Evolutionary conservation across 1,140 invertebrate species (phyloP).

Genomic region (Drosophila saltans): DNA sequence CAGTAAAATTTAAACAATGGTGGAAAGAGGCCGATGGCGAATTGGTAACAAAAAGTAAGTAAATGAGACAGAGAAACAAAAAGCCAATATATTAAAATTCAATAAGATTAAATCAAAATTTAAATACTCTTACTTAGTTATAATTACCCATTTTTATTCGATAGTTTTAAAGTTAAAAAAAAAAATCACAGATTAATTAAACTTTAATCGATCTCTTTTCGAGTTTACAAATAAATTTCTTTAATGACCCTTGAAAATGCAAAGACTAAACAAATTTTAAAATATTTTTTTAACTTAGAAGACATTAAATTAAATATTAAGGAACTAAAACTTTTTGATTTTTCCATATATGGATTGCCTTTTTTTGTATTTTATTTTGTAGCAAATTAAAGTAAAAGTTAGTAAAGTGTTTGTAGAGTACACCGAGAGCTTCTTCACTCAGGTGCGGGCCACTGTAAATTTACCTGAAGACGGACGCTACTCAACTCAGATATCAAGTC

Average conservation of each 20-base stretch:
- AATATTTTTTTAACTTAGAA: no score
- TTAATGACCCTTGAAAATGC: no score
- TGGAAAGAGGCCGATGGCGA: background rate
- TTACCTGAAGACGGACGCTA: constrained; percentile 62
- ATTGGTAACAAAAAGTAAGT: constrained; percentile 71
- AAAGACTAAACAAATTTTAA: no score
- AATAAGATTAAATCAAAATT: background rate
- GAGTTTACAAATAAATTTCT: no score
- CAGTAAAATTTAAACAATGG: no score
- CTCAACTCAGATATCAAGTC: constrained; percentile 12
- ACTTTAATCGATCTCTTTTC: no score
- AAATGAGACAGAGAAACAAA: constrained; percentile 22
- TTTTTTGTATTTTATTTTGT: background rate
- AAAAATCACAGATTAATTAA: no score
- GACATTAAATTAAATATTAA: no score
- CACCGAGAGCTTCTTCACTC: constrained; percentile 37
- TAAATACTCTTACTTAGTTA: background rate
- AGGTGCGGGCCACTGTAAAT: constrained; percentile 63
- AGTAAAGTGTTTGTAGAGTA: background rate
- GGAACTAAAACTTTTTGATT: background rate
- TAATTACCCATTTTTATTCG: no score
- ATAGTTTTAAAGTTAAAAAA: no score
- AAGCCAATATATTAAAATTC: background rate
- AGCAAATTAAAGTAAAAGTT: background rate
- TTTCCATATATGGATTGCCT: background rate